Conservation (phyloP, 2,797 vertebrate genomes). For the Uromys caudimaculatus region DNA sequence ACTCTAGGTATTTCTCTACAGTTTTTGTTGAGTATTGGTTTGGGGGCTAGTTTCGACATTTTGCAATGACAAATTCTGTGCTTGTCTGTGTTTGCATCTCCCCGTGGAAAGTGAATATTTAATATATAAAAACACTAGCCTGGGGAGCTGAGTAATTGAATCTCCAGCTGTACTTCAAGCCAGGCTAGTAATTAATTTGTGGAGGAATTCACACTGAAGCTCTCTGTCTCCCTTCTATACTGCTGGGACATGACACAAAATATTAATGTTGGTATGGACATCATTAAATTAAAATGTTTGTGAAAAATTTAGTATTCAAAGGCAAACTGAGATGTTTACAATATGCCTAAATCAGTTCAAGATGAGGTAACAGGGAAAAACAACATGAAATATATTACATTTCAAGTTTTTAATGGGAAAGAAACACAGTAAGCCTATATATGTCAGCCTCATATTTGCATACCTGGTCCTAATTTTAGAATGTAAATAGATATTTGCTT, state of each 20-base stretch:
- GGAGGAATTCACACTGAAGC: background rate
- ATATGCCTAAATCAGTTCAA: background rate
- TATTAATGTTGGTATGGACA: slow-evolving; percentile 46
- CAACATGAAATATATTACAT: background rate
- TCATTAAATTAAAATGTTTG: slow-evolving; percentile 21
- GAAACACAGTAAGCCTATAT: background rate
- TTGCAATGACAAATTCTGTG: slow-evolving; percentile 55
- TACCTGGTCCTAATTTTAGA: slow-evolving; percentile 42
- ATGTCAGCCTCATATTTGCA: background rate
- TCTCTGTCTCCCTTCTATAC: background rate
- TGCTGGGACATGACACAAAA: slow-evolving; percentile 17
- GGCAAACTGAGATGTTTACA: slow-evolving; percentile 18
- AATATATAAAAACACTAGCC: slow-evolving; percentile 57
- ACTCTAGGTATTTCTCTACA: background rate
- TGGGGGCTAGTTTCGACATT: background rate
- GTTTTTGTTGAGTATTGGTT: slow-evolving; percentile 22
- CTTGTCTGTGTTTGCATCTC: slow-evolving; percentile 26
- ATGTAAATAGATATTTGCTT: background rate
- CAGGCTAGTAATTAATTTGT: slow-evolving; percentile 51
- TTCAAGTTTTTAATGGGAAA: background rate
- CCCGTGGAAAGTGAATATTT: slow-evolving; percentile 52
- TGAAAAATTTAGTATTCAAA: background rate
- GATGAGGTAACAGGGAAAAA: background rate
- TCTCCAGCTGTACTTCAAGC: slow-evolving; percentile 30
- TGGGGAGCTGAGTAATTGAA: slow-evolving; percentile 52